Base-by-base conservation (phyloP, 2,113 vertebrate genomes). In the Epinephelus fuscoguttatus region DNA sequence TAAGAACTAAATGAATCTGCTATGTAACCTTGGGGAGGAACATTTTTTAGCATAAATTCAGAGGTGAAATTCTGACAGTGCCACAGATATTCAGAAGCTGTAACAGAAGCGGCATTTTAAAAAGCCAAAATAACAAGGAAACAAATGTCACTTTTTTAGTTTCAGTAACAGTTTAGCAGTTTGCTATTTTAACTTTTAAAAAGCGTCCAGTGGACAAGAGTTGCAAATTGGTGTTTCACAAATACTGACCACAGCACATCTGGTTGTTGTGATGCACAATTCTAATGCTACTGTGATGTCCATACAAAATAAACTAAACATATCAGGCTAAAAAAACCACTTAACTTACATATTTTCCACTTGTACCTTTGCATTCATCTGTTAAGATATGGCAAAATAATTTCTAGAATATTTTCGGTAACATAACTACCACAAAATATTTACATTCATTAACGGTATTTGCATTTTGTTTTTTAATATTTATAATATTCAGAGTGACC, bases 41-140 rank as follows among this genome's bases (percentile, higher is more conserved):
- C 59, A 88, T 90, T 94, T 93, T 91, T 81, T 81, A 88, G 75
- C 78, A 77, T 89, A 76, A 85, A 85, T 66, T 82, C 59, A 74
- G 42, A 75, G 70, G 73, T 78, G 61, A 84, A 72, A 84, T 83
- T 85, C 18, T 84, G 75, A 74, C 78, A 62, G 84, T 40, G 70
- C 70, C 8, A 75, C 61, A 47, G 52, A 82, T 42, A 70, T 77
- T 61, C 1, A 63, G 57, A 42, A 27, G 64, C 13, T 80, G 55
- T 40, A 84, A 82, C 37, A 76, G 60, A 78, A 80, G 64, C 53
- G 69, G 71, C 59, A 77, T 56, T 91, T 94, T 95, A 92, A 93
- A 92, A 93, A 95, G 92, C 76, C 89, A 91, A 93, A 93, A 95
- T 82, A 83, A 95, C 94, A 94, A 93, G 91, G 89, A 96, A 96